Conservation (phyloP, 2,113 vertebrate species). For the Heterotis niloticus region DNA sequence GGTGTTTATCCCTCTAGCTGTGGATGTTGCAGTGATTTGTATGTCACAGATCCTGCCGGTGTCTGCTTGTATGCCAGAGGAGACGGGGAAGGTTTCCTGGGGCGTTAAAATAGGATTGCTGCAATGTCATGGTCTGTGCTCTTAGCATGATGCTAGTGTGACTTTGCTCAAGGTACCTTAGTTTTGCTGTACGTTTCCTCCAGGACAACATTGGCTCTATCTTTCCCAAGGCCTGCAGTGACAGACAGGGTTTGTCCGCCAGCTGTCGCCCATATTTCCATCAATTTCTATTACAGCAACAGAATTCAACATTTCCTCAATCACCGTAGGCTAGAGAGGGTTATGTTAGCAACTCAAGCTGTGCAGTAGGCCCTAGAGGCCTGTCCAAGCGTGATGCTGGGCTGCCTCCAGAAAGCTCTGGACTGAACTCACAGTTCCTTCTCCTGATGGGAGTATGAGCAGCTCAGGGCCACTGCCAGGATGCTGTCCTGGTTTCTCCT, state of each 20-base stretch:
- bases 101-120: background rate
- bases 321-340: background rate
- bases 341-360: background rate
- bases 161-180: background rate
- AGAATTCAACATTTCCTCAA: background rate
- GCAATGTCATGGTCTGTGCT: background rate
- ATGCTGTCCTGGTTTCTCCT: background rate
- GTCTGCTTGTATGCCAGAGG: background rate
- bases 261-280: background rate
- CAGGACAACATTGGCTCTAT: background rate
- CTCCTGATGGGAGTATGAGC: background rate
- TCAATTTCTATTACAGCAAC: background rate
- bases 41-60: background rate
- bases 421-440: background rate
- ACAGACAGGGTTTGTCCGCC: background rate
- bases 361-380: background rate
- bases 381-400: background rate
- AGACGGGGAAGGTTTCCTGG: background rate
- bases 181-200: background rate
- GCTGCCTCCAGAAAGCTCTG: background rate
- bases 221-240: background rate
- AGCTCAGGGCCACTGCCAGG: background rate
- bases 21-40: no score
- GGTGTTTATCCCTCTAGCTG: no score
- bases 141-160: background rate